Base-by-base conservation (phyloP, 1,140 invertebrate genomes). In the Prorops nasuta region DNA sequence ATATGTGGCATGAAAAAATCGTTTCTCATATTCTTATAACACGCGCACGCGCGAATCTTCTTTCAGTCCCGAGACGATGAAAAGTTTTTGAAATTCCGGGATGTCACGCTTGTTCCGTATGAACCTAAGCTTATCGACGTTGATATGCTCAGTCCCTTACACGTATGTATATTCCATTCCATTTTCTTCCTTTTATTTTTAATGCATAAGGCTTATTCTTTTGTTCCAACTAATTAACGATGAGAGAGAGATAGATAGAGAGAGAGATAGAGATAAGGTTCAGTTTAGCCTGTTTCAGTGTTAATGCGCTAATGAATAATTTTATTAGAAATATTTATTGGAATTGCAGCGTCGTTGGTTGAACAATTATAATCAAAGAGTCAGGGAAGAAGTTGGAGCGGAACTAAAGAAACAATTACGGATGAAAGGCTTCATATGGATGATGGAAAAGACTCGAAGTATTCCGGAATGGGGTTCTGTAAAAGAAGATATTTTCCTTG, bases 91-190 rank as follows among this genome's bases (percentile, higher is more conserved):
- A 81, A 80, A 49, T 96, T 98, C 73, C 83, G 85, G 53, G 86
- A 91, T 22, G 80, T 95, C 0, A 97, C 94, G 8, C 74, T 96
- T 22, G 88, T 98, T 3, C 96, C 96, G 3, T 96, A 92, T 64
- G 94, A 98, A 73, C 87, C 84, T 1, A 96, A 94, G 69, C 76
- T 99, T 44, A 91, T 98, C 47, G 85, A 96, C 55, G 72, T 83
- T 3, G 80, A 81, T 37, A 77, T 96, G 61, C 78, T 99, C 7
- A 91, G 86, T 37, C 77, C 82, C 24, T 78, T 83, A 44, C 86
- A 91, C 71, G 89, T 90, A 76, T 79, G 64, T 72, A 37, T 36
- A 80, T 19, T 44, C 35, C 14, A 31, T 8, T 20, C 8, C n/a
- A 41, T 39, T 17, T 31, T 36, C 3, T 12, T 6, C 21, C 16